Percentiles rank a stretch among this genome's conserved stretches.
phyloP scores from a whole-genome alignment of 2,113 vertebrate species.

The Anolis carolinensis region DNA sequence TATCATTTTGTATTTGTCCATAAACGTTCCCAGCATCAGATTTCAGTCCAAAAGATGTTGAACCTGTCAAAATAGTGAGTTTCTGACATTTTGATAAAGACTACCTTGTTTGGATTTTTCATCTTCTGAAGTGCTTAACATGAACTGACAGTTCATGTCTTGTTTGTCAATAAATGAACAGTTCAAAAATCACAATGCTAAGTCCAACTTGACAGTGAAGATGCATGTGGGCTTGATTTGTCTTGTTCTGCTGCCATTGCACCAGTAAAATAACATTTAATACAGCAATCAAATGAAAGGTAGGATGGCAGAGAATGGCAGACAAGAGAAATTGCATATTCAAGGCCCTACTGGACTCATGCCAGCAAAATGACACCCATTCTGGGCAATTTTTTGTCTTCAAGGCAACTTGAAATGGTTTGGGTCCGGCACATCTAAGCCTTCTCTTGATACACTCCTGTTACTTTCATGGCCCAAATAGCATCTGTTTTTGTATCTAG shows the following conservation, averaged over 20 bases:
- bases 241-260: not conserved
- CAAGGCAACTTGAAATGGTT: not conserved
- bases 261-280: not conserved
- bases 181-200: not conserved
- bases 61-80: not conserved
- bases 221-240: not conserved
- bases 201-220: not conserved
- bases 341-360: not conserved
- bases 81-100: constrained; percentile 10
- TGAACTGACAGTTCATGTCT: constrained; percentile 12
- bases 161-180: constrained; percentile 1
- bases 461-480: not conserved
- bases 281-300: not conserved
- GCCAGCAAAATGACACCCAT: not conserved
- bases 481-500: not conserved
- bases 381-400: not conserved
- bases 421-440: not conserved
- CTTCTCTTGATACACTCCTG: not conserved
- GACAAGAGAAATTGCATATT: not conserved
- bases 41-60: not conserved
- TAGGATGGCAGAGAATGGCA: not conserved
- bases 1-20: not conserved
- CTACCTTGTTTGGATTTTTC: not conserved
- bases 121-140: not conserved
- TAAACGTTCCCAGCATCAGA: not conserved